Evolutionary conservation across 1,140 invertebrate species (phyloP), one percentile per base, ranked within the genome.

Genomic region (Meloidogyne hapla): DNA sequence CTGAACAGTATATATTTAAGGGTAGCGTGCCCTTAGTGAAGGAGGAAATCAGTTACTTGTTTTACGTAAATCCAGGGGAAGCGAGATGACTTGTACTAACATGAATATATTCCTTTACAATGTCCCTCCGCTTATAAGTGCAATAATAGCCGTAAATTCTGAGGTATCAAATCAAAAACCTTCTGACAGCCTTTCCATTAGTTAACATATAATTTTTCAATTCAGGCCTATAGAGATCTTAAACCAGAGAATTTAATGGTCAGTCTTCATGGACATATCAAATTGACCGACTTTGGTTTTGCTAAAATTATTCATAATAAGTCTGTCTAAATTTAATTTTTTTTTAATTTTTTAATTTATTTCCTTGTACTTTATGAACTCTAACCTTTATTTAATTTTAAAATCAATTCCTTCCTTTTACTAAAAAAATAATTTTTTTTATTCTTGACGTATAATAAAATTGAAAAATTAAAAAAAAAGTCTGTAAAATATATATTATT

Each of bases 241-340:
- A 95, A 95, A 88, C 94, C 94, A 3, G 95, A 98, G 88, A 98
- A 98, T 88, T 89, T 98, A 23, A 89, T 98, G 0, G 89, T 98
- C 25, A 94, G 95, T 84, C 91, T 90, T 80, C 93, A 95, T 81
- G 95, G 95, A 0, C 95, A 98, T 88, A 89, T 98, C 76, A 96
- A 96, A 88, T 94, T 98, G 72, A 96, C 94, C 15, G 95, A 98
- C 88, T 98, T 98, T 88, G 95, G 95, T 45, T 98, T 98, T 88
- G 94, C 95, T 9, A 98, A 98, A 88, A 93, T 93, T 84, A 88
- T 98, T 23, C 91, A 91, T 9, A 94, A 97, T 33, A 83, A 81
- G 85, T 86, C 40, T 38, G 82, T 75, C 28, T 23, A 23, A 64
- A 48, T 77, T 56, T 72, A n/a, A 18, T 56, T 45, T 69, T 10